phyloP scores from a whole-genome alignment of 2,888 invertebrate species.

The Dysmachus trigonus region DNA sequence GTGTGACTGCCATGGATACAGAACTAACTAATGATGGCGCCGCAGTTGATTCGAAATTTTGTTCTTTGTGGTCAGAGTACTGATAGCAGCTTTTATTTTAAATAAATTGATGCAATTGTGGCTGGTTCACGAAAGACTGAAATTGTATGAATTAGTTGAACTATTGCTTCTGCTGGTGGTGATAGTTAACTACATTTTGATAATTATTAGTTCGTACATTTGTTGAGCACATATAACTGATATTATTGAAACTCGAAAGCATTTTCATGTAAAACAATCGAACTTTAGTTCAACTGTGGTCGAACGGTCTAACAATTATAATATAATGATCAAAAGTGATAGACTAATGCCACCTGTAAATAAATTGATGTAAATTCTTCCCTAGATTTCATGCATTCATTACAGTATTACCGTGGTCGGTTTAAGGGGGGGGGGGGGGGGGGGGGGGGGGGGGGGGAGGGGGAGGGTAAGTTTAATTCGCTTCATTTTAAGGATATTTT shows the following conservation, averaged over 20 bases:
- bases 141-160: background rate
- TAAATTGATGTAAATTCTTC: no score
- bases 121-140: background rate
- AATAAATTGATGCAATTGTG: background rate
- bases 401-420: no score
- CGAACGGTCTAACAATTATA: background rate
- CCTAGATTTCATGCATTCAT: no score
- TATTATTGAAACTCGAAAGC: background rate
- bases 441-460: no score
- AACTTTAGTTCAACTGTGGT: background rate
- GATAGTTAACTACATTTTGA: background rate
- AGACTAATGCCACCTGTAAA: no score
- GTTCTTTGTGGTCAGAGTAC: background rate
- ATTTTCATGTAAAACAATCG: background rate
- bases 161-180: background rate
- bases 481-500: no score
- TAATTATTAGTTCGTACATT: background rate
- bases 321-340: no score
- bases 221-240: background rate
- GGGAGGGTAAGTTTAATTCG: no score
- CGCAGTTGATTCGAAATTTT: background rate
- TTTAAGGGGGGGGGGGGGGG: no score
- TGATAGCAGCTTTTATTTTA: background rate
- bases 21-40: background rate
- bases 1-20: background rate